Base-by-base conservation (phyloP, 2,797 vertebrate genomes). In the Microcaecilia unicolor region DNA sequence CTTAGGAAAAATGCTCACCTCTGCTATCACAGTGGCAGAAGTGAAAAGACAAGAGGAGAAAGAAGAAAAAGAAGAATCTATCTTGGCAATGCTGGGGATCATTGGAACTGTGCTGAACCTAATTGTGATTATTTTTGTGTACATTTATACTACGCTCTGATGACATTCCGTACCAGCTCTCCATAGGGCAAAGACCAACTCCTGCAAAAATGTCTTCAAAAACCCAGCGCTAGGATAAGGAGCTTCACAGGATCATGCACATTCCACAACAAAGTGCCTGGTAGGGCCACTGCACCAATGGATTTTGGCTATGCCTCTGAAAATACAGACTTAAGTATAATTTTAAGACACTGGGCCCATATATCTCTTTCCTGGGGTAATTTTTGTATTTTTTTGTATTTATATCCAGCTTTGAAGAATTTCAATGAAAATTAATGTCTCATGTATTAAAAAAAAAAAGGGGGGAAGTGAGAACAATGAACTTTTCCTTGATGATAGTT, bases 101-200 rank as follows among this genome's bases (percentile, higher is more conserved):
- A 68, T 87, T 34, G 88, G 89, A 60, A 95, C 84, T 32, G 84
- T 92, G 58, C 80, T 93, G 12, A 93, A 93, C 72, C 82, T 94
- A 32, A 90, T 91, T 44, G 89, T 92, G 42, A 91, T 90, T 4
- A 76, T 93, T 54, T 93, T 90, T 60, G 86, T 92, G 45, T 93
- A 91, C 56, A 87, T 93, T 57, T 93, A 91, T 53, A 92, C 86
- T 23, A 93, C 87, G 25, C 63, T 93, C 67, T 92, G 81, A 92
- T 42, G 42, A 44, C 41, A 26, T 62, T 54, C 48, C 37, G 60
- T 14, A 54, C 37, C 27, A 44, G 1, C 1, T 48, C 27, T 37
- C 47, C 16, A 47, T 32, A 31, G 23, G 54, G 42, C 19, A 56
- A 46, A 55, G 48, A 33, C 16, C 31, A 47, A 37, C 3, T n/a